Base-by-base conservation (phyloP, 2,113 vertebrate species). In the Nannospalax galili region DNA sequence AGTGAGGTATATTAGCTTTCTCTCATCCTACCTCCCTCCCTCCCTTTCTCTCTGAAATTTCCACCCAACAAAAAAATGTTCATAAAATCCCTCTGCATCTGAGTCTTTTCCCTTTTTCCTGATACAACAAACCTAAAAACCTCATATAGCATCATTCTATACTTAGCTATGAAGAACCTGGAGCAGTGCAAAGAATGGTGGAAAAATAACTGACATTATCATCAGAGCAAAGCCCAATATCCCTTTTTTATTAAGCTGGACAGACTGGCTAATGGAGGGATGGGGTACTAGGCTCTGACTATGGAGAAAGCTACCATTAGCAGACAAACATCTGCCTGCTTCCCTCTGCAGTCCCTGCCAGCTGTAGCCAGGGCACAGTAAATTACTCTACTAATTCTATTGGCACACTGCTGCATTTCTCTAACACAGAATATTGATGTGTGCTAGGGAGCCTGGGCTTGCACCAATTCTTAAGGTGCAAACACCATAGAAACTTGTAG, bases 301-400 rank as follows among this genome's bases (percentile, higher is more conserved):
- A 56, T 79, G 0, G 35, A 93, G 94, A 95, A 98, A 98, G 95
- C 52, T 96, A 89, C 89, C 97, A 95, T 98, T 97, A 98, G 95
- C 95, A 95, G 95, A 91, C 97, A 97, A 98, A 92, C 97, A 98
- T 97, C 98, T 98, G 98, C 96, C 95, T 82, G 95, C 90, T 97
- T 98, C 92, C 93, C 87, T 82, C 94, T 85, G 87, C 45, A 93
- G 92, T 97, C 97, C 93, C 88, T 97, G 94, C 93, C 97, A 97
- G 96, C 96, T 97, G 97, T 96, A 97, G 96, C 96, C 42, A 52
- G 72, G 0, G 32, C 84, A 92, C 92, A 97, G 96, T 97, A 98
- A 98, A 98, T 98, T 97, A 97, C 89, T 73, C 80, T 88, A 30
- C 94, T 95, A 2, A 0, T 98, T 98, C 95, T 93, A 85, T 82